These are phyloP conservation scores for Nephrotoma guestfalica DNA, from an alignment of 2,888 invertebrate species.

Conservation along the genomic window DNA sequence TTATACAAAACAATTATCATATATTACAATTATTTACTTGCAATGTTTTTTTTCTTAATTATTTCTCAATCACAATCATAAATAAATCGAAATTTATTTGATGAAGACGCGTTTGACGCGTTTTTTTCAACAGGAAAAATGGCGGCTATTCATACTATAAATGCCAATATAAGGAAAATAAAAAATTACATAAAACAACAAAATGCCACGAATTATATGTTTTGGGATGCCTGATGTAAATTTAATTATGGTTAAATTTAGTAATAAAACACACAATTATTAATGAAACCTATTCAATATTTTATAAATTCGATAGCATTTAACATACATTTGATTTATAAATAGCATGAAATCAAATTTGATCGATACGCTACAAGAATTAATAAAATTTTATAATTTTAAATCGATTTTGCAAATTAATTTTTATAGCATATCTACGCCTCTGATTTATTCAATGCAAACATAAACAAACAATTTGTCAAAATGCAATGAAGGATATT, in stretches of 20 bases:
- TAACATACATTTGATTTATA: too few relatives aligned
- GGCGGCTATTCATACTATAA: constrained; percentile 2
- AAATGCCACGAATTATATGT: neutral
- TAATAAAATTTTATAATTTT: neutral
- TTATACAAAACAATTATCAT: neutral
- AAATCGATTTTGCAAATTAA: neutral
- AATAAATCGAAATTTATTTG: neutral
- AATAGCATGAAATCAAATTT: neutral
- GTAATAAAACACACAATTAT: neutral
- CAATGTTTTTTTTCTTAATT: neutral
- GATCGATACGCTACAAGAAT: neutral
- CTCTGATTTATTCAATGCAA: neutral
- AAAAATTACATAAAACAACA: neutral
- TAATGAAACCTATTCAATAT: neutral
- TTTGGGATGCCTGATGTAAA: neutral
- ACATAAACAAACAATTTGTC: neutral
- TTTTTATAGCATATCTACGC: neutral
- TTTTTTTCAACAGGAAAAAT: constrained; percentile 5
- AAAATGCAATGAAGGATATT: neutral
- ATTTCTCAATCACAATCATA: neutral
- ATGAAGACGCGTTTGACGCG: constrained; percentile 6
- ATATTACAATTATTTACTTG: neutral
- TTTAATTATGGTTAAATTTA: neutral
- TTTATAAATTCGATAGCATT: neutral
- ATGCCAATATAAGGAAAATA: neutral